Base-by-base conservation (phyloP, 2,797 vertebrate genomes). In the Rachycentron canadum region DNA sequence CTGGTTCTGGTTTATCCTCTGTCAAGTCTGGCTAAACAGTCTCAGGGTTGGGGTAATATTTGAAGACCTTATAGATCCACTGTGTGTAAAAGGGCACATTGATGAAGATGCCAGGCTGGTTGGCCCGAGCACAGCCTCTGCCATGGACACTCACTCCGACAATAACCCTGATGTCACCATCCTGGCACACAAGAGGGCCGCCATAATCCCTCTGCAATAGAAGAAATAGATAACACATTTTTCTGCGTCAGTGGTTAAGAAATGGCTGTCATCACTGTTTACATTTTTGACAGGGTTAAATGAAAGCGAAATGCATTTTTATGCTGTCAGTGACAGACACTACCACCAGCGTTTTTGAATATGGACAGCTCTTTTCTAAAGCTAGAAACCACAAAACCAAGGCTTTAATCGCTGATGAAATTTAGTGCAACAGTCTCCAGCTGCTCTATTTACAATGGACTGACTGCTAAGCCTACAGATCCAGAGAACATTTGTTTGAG, bases 21-120 rank as follows among this genome's bases (percentile, higher is more conserved):
- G 63, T 43, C 53, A n/a, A 43, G 74, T 81, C 78, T 83, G 32
- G 52, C 73, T 89, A 91, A 66, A 80, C 16, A 4, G 19, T 75
- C 41, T 86, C 77, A 6, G 73, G 87, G 77, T 88, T 86, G 25
- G 91, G 92, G 86, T 95, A 95, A 59, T 93, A 82, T 81, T 65
- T 94, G 91, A 93, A 95, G 69, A 99, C 97, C 93, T 99, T 99
- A 90, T 98, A 96, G 94, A 99, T 98, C 98, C 98, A 99, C 78
- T 96, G 95, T 5, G 97, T 94, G 86, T 99, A 99, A 89, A 96
- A 97, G 1, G 98, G 96, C 65, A 99, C 97, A n/a, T 97, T 96
- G 74, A 99, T 95, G 86, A 99, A 99, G 88, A 99, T 96, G 38
- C 96, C 96, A 1, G 98, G 98, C 50, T 97, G 97, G 84, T 97